These are phyloP conservation scores for Onychomys arenicola DNA, from an alignment of 2,797 vertebrate genomes.

Conservation along the genomic window DNA sequence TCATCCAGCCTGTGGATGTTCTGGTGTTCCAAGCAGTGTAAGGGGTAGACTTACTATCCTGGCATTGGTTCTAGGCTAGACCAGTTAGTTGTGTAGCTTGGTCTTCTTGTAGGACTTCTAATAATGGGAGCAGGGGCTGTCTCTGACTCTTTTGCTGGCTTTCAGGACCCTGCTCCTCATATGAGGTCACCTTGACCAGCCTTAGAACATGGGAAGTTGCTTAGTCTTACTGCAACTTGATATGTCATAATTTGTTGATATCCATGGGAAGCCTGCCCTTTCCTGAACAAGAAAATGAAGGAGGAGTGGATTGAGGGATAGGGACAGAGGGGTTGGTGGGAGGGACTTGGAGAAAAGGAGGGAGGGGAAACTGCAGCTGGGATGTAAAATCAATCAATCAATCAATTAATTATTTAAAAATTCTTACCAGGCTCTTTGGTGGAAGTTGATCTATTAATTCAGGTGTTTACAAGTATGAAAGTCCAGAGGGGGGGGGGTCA, in stretches of 20 bases:
- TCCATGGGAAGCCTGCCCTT: neutral
- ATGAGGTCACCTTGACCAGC: neutral
- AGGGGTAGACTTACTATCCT: neutral
- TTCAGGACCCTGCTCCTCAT: neutral
- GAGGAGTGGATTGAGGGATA: neutral
- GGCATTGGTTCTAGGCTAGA: neutral
- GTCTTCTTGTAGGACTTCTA: neutral
- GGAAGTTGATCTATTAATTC: neutral
- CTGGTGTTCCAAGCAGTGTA: neutral
- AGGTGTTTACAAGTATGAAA: neutral
- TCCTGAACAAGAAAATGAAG: neutral
- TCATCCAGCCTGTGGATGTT: neutral
- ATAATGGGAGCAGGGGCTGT: neutral
- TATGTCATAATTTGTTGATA: neutral
- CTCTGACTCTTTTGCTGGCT: neutral
- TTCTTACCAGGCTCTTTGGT: neutral
- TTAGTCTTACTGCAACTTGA: neutral
- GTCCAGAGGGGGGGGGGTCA: neutral
- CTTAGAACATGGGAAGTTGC: neutral
- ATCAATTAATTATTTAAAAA: neutral
- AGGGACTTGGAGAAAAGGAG: neutral
- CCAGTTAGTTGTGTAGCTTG: neutral
- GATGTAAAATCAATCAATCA: neutral
- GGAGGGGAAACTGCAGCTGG: neutral
- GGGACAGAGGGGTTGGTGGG: neutral